Evolutionary conservation across 2,797 vertebrate genomes (phyloP).

Genomic region (Sciurus vulgaris): DNA sequence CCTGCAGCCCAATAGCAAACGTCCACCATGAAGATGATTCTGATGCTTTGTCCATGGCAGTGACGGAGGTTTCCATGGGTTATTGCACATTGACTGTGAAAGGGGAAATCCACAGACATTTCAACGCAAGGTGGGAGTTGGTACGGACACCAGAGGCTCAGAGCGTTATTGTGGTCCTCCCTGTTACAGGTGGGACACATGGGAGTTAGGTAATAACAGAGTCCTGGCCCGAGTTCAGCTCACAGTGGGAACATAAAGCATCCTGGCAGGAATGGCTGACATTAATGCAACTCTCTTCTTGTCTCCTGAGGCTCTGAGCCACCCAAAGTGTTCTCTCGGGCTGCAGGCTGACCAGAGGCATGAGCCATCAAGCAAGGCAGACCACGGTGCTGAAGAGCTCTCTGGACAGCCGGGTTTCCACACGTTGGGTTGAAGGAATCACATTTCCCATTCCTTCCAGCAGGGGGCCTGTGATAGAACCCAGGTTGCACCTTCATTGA

Average conservation of each 20-base stretch:
- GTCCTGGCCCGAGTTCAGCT: background rate
- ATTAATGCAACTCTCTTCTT: background rate
- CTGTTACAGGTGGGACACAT: background rate
- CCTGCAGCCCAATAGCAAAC: background rate
- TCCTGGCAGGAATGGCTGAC: background rate
- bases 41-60: background rate
- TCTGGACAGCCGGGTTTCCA: too few relatives aligned
- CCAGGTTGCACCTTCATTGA: background rate
- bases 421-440: background rate
- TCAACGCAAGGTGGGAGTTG: background rate
- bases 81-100: background rate
- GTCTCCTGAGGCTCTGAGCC: background rate
- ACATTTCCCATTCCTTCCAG: background rate
- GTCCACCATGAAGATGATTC: background rate
- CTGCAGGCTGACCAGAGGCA: background rate
- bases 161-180: background rate
- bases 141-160: background rate
- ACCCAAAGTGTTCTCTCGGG: background rate
- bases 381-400: too few relatives aligned
- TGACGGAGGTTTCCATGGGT: background rate
- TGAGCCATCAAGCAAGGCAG: background rate
- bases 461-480: background rate
- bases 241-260: background rate
- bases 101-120: background rate
- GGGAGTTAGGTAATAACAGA: background rate